Evolutionary conservation across 2,797 vertebrate species (phyloP).

Genomic region (Xerus rutilus): DNA sequence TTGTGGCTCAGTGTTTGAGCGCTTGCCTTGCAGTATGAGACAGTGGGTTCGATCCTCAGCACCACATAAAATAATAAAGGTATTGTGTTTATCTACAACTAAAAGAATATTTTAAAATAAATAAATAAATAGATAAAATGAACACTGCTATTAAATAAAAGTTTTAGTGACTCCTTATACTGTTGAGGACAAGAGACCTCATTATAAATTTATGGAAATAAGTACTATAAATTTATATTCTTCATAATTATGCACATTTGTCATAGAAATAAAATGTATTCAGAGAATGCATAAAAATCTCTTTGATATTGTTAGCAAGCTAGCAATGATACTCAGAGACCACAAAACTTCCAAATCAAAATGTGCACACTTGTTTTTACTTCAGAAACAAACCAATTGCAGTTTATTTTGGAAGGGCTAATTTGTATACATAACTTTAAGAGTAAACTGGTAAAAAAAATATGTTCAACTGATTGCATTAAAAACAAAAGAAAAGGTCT

Average conservation of each 20-base stretch:
- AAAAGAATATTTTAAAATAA: too few relatives aligned
- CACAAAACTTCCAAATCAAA: neutral
- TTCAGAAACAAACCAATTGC: neutral
- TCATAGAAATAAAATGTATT: neutral
- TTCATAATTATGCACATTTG: neutral
- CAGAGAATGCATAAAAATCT: neutral
- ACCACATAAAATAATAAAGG: too few relatives aligned
- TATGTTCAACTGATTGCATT: neutral
- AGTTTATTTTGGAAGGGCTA: constrained; percentile 28
- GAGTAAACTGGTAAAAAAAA: neutral
- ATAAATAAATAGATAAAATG: neutral
- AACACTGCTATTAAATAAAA: neutral
- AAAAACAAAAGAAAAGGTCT: neutral
- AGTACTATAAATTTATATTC: neutral
- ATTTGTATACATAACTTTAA: neutral
- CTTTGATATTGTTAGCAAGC: neutral
- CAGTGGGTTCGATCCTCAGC: too few relatives aligned
- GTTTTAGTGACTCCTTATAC: neutral
- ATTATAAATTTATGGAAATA: neutral
- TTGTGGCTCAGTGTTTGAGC: too few relatives aligned
- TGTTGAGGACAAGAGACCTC: neutral
- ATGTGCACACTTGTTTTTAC: neutral
- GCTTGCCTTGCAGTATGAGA: too few relatives aligned
- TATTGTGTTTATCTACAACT: too few relatives aligned
- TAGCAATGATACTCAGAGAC: constrained; percentile 2